Evolutionary conservation across 2,888 invertebrate genomes (phyloP), one percentile per base, ranked within the genome.

Genomic region (Automeris io): DNA sequence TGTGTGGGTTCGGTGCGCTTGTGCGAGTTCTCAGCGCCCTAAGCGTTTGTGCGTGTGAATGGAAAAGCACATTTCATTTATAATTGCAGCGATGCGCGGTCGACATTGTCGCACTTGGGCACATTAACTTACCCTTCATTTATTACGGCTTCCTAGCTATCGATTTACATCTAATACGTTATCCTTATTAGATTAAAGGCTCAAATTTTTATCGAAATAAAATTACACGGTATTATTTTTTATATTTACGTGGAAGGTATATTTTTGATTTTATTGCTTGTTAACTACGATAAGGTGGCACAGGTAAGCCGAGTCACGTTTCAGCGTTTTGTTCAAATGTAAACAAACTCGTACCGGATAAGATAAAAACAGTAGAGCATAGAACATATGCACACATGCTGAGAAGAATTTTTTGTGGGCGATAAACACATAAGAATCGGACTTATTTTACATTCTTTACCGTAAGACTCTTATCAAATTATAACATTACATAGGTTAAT

Each of bases 61-160:
- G 86, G 77, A 81, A 67, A 75, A 85, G 78, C 80, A 83, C 83
- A 85, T 85, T 83, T 83, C 79, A 77, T 83, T 85, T 85, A 83
- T 83, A 85, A 85, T 86, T 83, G 82, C 83, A 79, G 73, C 66
- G 82, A 82, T 81, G 83, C 81, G 79, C 83, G 76, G 70, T 72
- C 73, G 76, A 66, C 78, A 76, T 77, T 75, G 74, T 75, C 77
- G 74, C 75, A 74, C 70, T 75, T 68, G 58, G 56, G 68, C 68
- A 66, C 65, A 59, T 70, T 75, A 63, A 70, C 57, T 67, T 66
- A 67, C 72, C 70, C 71, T 65, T 66, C 53, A 60, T 60, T 71
- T 64, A 65, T 60, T 59, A 57, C 56, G 61, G 61, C 57, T 62
- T 62, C 58, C 54, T 43, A 42, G 34, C 33, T 37, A 46, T 39